Evolutionary conservation across 2,797 vertebrate genomes (phyloP), one percentile per base, ranked within the genome.

Genomic region (Cyprinodon diabolis): DNA sequence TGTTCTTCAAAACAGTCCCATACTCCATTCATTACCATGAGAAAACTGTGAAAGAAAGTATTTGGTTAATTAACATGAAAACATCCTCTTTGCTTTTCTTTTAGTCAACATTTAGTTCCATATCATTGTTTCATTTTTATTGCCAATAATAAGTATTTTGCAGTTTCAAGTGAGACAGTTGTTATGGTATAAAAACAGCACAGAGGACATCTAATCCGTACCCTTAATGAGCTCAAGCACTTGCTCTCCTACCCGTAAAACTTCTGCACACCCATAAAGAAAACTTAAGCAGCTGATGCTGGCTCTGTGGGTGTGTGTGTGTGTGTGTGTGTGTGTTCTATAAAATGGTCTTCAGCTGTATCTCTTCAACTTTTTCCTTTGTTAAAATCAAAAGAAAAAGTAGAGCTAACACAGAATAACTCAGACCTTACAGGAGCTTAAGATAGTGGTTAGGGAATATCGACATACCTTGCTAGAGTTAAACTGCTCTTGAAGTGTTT

Each of bases 21-120:
- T 78, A 71, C 71, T 67, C 60, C 6, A 57, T 80, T 55, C 76
- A 70, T 79, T 85, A 67, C 66, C 70, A 70, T 76, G 56, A 65
- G 69, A 7, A 66, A 73, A 73, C 45, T 83, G 77, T 81, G 84
- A 66, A 68, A 71, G 75, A 78, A 82, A 84, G 57, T 21, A 79
- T 79, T 43, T 52, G 58, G 47, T 74, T 67, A 68, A 23, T 14
- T 23, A 11, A 45, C 40, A 65, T n/a, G 78, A 74, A 69, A 71
- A 25, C 45, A 43, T 3, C 21, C 74, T 62, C 68, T 30, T 45
- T 40, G 60, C 63, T 43, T 74, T 60, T 56, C 56, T 68, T 48
- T 52, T 45, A 70, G 66, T 82, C 56, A 74, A 4, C 25, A 4
- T 58, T 43, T 47, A 55, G 57, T 51, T 51, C 68, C 43, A 60